These are phyloP conservation scores for Chromobotia macracanthus DNA, from an alignment of 2,797 vertebrate species.

Conservation along the genomic window DNA sequence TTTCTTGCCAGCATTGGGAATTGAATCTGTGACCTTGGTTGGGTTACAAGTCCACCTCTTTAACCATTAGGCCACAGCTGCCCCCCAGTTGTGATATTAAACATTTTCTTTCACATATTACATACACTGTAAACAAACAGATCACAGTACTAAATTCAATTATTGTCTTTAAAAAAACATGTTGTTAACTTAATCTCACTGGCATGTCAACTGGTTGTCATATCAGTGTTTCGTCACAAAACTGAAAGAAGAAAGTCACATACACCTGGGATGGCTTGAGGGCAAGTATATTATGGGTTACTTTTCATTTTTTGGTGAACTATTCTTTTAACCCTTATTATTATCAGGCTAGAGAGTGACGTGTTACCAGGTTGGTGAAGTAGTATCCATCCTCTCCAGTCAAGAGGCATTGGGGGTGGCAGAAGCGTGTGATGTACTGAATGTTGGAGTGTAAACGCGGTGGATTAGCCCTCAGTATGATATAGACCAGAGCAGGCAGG, in stretches of 20 bases:
- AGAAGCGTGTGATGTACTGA: conserved; percentile 97
- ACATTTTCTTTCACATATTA: too few relatives aligned
- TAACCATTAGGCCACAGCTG: too few relatives aligned
- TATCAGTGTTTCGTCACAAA: too few relatives aligned
- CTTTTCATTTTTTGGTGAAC: background rate
- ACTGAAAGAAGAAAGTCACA: background rate
- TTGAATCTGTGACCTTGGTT: too few relatives aligned
- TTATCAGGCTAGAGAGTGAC: background rate
- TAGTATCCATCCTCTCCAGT: conserved; percentile 96
- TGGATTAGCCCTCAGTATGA: conserved; percentile 93
- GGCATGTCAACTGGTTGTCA: too few relatives aligned
- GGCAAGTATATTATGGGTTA: background rate
- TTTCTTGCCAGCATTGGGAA: too few relatives aligned
- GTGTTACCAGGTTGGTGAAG: conserved; percentile 90
- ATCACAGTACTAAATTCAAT: too few relatives aligned
- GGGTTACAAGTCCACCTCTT: too few relatives aligned
- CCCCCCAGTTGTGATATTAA: too few relatives aligned
- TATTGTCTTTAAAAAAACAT: too few relatives aligned
- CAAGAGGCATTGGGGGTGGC: conserved; percentile 93
- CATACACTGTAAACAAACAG: too few relatives aligned
- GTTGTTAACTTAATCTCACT: too few relatives aligned
- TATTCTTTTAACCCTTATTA: background rate
- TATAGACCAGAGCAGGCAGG: conserved; percentile 92
- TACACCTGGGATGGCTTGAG: background rate
- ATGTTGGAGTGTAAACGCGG: conserved; percentile 96